Evolutionary conservation across 2,888 invertebrate species (phyloP).

Genomic region (Drosophila multiciliata): DNA sequence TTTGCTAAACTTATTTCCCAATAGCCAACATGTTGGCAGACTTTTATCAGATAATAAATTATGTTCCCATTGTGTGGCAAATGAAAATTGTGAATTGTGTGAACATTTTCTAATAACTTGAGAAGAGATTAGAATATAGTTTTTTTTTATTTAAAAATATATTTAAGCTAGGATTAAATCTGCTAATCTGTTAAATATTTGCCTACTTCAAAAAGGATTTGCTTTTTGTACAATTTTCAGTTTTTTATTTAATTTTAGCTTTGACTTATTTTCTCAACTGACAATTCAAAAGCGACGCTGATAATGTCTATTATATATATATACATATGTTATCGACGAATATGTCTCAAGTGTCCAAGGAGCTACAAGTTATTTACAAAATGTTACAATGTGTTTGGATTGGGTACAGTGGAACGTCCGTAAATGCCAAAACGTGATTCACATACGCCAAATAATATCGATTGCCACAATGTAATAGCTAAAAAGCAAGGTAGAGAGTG

Average conservation of each 20-base stretch:
- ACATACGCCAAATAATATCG: constrained; percentile 59
- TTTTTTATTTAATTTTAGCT: neutral
- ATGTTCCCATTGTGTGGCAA: constrained; percentile 20
- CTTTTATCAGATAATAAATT: constrained; percentile 34
- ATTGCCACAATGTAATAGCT: constrained; percentile 33
- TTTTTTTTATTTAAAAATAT: neutral
- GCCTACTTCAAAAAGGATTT: neutral
- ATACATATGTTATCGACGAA: constrained; percentile 13
- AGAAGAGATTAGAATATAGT: neutral
- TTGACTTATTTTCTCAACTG: neutral
- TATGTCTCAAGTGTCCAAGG: constrained; percentile 14
- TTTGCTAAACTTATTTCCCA: constrained; percentile 23
- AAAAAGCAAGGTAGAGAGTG: neutral
- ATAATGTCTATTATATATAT: neutral
- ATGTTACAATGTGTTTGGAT: constrained; percentile 28
- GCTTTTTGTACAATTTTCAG: neutral
- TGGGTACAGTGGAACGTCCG: constrained; percentile 22
- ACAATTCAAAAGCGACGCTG: neutral
- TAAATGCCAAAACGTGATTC: constrained; percentile 57
- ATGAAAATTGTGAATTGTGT: neutral
- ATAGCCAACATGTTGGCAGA: constrained; percentile 30
- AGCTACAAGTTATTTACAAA: constrained; percentile 41
- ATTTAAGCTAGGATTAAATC: neutral
- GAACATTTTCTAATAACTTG: neutral
- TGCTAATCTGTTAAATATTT: neutral